Evolutionary conservation across 2,113 vertebrate genomes (phyloP), one percentile per base, ranked within the genome.

Genomic region (Cololabis saira): DNA sequence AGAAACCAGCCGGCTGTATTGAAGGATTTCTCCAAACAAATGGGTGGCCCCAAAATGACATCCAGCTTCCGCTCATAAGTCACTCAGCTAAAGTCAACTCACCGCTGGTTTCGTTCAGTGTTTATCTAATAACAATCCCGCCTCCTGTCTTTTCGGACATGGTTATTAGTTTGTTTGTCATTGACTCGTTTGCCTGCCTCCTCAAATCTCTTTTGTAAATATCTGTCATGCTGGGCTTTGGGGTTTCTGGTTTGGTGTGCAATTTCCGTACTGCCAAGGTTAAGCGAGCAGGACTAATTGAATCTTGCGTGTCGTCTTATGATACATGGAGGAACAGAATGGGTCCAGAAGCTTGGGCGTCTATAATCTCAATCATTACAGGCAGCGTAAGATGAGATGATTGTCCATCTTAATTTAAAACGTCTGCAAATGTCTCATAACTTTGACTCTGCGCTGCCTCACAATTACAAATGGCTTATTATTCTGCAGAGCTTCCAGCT

Each of bases 321-420:
- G 86, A 87, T 88, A 37, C 85, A 87, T 87, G 71, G 62, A 67
- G 62, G 63, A 82, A 72, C 43, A 44, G 78, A 70, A 80, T 49
- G 55, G 70, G 84, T 83, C 74, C 54, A 48, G 11, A 57, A 73
- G 70, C 76, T 70, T 67, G 77, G 85, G 85, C 82, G 76, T 24
- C 72, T 73, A 27, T 84, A 88, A 90, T 85, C 86, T 83, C 66
- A 52, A 69, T 88, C 78, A 84, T 90, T 87, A 85, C n/a, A 13
- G 70, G 58, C 55, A 41, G 78, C 53, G 72, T 73, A 77, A 73
- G 74, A 76, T 22, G 61, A 71, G 81, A 78, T 74, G 75, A 85
- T 84, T 75, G 83, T 81, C 83, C 78, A 13, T 48, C 56, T 82
- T 82, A 67, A 82, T 83, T 81, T 66, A 44, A 78, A 84, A 77